A percentile compares a stretch with the other conserved stretches of the same genome.
Evolutionary conservation across 2,113 vertebrate genomes (phyloP).

Genomic region (Sigmodon hispidus): DNA sequence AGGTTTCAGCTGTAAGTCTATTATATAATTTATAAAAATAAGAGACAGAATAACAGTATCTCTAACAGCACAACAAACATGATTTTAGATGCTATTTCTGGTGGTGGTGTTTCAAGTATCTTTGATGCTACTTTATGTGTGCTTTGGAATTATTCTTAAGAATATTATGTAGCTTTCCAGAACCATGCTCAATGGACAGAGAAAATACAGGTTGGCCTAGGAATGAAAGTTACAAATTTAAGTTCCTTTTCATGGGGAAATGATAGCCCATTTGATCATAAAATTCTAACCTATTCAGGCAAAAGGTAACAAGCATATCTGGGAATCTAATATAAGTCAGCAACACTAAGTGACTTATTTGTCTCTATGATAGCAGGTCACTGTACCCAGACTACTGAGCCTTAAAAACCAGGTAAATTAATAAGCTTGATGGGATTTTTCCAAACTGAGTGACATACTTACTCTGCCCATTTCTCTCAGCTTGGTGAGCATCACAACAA

Average conservation of each 20-base stretch:
- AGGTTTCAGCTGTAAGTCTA: neutral
- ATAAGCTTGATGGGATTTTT: neutral
- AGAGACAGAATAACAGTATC: neutral
- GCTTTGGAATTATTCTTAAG: neutral
- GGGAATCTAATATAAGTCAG: neutral
- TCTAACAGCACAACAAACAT: neutral
- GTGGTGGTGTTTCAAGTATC: neutral
- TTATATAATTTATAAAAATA: neutral
- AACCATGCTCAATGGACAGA: neutral
- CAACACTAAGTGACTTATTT: neutral
- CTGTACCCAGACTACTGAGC: constrained; percentile 22
- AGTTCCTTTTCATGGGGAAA: neutral
- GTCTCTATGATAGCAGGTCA: neutral
- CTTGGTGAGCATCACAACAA: constrained; percentile 99
- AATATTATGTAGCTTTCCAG: neutral
- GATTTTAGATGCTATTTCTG: neutral
- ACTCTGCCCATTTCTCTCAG: constrained; percentile 99
- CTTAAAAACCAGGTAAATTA: neutral
- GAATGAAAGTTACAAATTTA: neutral
- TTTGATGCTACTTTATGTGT: neutral
- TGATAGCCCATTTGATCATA: neutral
- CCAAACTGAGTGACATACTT: constrained; percentile 67
- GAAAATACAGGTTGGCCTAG: neutral
- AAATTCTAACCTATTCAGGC: neutral
- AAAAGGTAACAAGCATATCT: neutral